phyloP scores from a whole-genome alignment of 2,888 invertebrate genomes.

The Xestoiulus laeticollis region DNA sequence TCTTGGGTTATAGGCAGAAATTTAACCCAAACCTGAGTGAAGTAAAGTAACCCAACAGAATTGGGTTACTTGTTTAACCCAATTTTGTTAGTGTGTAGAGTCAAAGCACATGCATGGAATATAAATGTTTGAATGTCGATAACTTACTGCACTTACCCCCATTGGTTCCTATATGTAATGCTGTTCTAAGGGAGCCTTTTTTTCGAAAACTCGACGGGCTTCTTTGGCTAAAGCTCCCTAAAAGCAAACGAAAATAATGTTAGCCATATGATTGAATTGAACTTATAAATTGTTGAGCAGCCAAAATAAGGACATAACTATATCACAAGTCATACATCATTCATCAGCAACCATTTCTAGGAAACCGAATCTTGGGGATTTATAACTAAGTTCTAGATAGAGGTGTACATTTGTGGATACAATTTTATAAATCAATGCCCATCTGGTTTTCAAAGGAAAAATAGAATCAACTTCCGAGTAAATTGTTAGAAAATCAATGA shows the following conservation, averaged over 20 bases:
- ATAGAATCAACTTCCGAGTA: conserved; percentile 16
- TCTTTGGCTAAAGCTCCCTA: conserved; percentile 53
- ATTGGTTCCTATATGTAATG: conserved; percentile 42
- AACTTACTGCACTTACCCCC: neutral
- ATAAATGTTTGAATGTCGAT: neutral
- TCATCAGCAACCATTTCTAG: conserved; percentile 34
- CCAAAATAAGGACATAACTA: conserved; percentile 5
- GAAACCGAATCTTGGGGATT: neutral
- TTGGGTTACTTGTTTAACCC: too few relatives aligned
- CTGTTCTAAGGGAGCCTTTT: neutral
- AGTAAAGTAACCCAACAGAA: too few relatives aligned
- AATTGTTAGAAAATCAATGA: neutral
- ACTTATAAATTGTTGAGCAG: neutral
- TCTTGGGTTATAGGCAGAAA: too few relatives aligned
- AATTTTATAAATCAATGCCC: conserved; percentile 6
- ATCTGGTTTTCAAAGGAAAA: neutral
- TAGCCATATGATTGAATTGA: neutral
- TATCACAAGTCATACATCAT: conserved; percentile 14
- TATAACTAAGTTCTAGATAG: neutral
- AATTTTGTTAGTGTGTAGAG: neutral
- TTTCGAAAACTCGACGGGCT: conserved; percentile 48
- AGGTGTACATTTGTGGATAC: neutral
- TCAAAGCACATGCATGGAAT: neutral
- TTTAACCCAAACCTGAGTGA: too few relatives aligned
- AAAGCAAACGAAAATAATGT: neutral